Conservation (phyloP, 2,888 invertebrate species). For the Synanthedon tipuliformis region DNA sequence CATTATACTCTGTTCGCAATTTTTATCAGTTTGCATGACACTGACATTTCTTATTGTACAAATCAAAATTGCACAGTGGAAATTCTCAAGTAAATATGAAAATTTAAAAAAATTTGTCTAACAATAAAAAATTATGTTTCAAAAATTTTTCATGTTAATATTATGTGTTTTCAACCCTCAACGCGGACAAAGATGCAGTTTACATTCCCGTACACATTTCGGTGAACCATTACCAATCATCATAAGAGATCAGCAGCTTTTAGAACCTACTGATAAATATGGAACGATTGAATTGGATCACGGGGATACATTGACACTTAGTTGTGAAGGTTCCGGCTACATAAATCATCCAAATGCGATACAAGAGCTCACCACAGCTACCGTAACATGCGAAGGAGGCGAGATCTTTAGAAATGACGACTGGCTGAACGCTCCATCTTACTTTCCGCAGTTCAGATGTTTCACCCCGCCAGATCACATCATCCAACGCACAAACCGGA, state of each 20-base stretch:
- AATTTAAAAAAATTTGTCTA: background rate
- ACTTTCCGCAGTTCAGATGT: slow-evolving; percentile 37
- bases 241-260: slow-evolving; percentile 29
- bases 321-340: slow-evolving; percentile 34
- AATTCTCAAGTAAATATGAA: background rate
- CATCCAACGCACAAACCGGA: slow-evolving; percentile 34
- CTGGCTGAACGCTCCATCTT: slow-evolving; percentile 34
- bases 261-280: slow-evolving; percentile 40
- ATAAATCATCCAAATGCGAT: slow-evolving; percentile 33
- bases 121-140: slow-evolving; percentile 19
- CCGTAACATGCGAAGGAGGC: slow-evolving; percentile 35
- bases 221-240: slow-evolving; percentile 45
- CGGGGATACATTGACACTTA: slow-evolving; percentile 39
- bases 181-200: slow-evolving; percentile 26
- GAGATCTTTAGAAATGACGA: slow-evolving; percentile 38
- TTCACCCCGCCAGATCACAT: slow-evolving; percentile 25
- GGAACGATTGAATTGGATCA: slow-evolving; percentile 37
- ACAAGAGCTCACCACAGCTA: slow-evolving; percentile 20
- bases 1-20: too few species aligned
- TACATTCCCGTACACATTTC: slow-evolving; percentile 41
- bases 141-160: slow-evolving; percentile 29
- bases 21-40: too few species aligned
- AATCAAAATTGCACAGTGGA: background rate
- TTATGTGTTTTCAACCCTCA: slow-evolving; percentile 37
- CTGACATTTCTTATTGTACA: background rate